Evolutionary conservation across 2,797 vertebrate species (phyloP), one percentile per base, ranked within the genome.

Genomic region (Betta splendens): DNA sequence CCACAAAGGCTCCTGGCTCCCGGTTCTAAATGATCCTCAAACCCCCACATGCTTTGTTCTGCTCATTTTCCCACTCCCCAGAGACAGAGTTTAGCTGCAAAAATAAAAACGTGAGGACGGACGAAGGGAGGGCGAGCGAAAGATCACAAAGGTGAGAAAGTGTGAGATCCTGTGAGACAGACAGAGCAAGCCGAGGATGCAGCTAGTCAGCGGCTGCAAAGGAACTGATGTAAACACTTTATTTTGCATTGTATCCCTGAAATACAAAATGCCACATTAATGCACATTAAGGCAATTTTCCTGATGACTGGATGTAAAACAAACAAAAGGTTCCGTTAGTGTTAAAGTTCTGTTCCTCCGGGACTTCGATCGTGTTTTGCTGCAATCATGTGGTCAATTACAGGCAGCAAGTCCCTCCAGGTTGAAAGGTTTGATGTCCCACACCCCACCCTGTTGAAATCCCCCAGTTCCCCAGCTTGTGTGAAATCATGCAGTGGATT

Each of bases 61-160:
- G 71, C 85, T 84, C 79, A 92, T 92, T 94, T 94, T 95, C 93
- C 93, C 94, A 95, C 93, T 94, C 88, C 91, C 89, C 47, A 67
- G 83, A 85, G 89, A 85, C 71, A n/a, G 69, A 86, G 81, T 85
- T 84, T 78, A 78, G 68, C 55, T 70, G 75, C 71, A 71, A 86
- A 84, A 81, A 81, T 76, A 39, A 87, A 89, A 88, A 88, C 83
- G 79, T 77, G 79, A 82, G 62, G 18, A 54, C 57, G 54, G 56
- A 64, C 18, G 28, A 62, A 64, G 42, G 32, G 62, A 64, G 42
- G 32, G 48, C 45, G 54, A 43, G 32, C 33, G 49, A 32, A 28
- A 49, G 50, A 58, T 59, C 58, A 36, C 56, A 65, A 77, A 69
- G 38, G 59, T 58, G 48, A 79, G 55, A 44, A 10, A 53, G 58